Percentiles rank a stretch among this genome's conserved stretches.
Conservation (phyloP, 2,797 vertebrate species). For the Oreochromis mossambicus region DNA sequence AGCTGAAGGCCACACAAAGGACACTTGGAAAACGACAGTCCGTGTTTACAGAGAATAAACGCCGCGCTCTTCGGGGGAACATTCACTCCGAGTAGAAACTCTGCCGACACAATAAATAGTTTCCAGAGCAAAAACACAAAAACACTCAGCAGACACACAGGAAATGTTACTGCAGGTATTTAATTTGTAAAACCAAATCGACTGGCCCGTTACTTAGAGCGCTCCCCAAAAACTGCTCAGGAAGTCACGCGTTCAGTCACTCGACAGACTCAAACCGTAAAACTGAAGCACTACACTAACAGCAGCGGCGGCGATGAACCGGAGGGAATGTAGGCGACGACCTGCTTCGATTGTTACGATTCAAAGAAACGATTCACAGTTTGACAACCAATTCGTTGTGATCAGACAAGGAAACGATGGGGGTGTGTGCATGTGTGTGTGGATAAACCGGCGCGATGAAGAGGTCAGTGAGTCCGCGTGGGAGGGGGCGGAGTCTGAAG, state of each 20-base stretch:
- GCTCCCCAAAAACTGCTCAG: neutral
- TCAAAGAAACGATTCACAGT: conserved; percentile 72
- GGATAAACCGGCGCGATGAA: neutral
- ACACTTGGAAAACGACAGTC: conserved; percentile 66
- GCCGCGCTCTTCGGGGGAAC: conserved; percentile 3
- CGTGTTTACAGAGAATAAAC: conserved; percentile 16
- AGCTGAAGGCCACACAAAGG: conserved; percentile 68
- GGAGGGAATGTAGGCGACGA: conserved; percentile 62
- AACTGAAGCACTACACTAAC: neutral
- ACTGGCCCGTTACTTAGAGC: conserved; percentile 16
- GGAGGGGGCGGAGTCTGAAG: neutral
- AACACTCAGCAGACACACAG: conserved; percentile 11
- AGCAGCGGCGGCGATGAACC: conserved; percentile 14
- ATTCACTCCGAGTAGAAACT: conserved; percentile 24
- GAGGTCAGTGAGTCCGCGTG: neutral
- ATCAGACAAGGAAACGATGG: neutral
- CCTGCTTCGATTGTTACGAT: conserved; percentile 18
- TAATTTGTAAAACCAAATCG: conserved; percentile 66
- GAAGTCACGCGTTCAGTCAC: conserved; percentile 14
- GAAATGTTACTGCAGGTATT: conserved; percentile 17
- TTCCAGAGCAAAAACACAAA: conserved; percentile 28
- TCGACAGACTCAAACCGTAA: conserved; percentile 27
- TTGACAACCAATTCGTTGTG: conserved; percentile 33
- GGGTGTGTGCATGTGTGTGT: neutral
- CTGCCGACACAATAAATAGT: conserved; percentile 70